Evolutionary conservation across 2,888 invertebrate species (phyloP), one percentile per base, ranked within the genome.

Genomic region (Synergus umbraculus): DNA sequence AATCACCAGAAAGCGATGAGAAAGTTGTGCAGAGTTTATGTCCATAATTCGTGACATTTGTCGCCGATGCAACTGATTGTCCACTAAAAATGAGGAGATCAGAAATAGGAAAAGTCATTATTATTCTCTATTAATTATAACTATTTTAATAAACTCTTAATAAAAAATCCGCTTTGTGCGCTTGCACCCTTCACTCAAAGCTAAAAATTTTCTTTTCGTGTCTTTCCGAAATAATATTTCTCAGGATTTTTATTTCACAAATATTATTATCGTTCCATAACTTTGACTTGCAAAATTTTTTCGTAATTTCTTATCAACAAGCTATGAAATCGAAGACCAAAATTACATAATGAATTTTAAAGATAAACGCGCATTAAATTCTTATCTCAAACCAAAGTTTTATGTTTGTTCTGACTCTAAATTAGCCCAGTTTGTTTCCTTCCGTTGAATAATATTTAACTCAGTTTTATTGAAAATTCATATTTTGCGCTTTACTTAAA

Each of bases 1-100:
- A 89, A 89, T 87, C 85, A 85, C 85, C 88, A 88, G 89, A 89
- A 89, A 89, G 89, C 87, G 85, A 84, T 87, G 89, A 85, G 88
- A 89, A 89, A 89, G 89, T 88, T 80, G 79, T 84, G 83, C 82
- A 83, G 85, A 83, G 82, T 87, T 86, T 88, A 85, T 83, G 86
- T 82, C 85, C 86, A 83, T 84, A 81, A 81, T 77, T 69, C 77
- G 79, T 79, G 80, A 79, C 83, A 79, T 78, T 76, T 79, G 78
- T 81, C 77, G 78, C 79, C 77, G 76, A 80, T 82, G 83, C 78
- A 82, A 81, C 76, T 79, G 81, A 81, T 81, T 65, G 44, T 54
- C 76, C 64, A 79, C 80, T 37, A 29, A 18, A 60, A 66, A 64
- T 64, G 22, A 13, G 54, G 69, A 77, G 69, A 78, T 73, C 22